Base-by-base conservation (phyloP, 2,888 invertebrate genomes). In the Balanococcus diminutus region DNA sequence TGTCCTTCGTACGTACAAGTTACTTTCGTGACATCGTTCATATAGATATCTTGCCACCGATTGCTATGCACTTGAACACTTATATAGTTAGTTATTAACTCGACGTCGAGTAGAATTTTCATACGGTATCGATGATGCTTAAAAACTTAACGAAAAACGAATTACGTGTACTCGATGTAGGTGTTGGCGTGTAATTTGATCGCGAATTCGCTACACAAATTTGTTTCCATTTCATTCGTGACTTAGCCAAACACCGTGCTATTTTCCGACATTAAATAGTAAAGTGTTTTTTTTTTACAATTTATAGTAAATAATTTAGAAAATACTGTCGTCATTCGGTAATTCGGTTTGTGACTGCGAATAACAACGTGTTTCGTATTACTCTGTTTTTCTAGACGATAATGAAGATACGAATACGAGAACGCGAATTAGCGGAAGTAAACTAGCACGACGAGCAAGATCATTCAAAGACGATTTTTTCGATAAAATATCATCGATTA, bases 391-490 rank as follows among this genome's bases (percentile, higher is more conserved):
- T 42, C 11, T 32, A 84, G 84, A 75, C 19, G 84, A 84, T 28
- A 42, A 39, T 31, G 46, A 31, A 42, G 36, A 81, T 82, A 72
- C 67, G 14, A 82, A 79, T 36, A 56, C 46, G 8, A 86, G 86
- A 16, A 87, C 88, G 88, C 91, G 94, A 90, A 25, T 82, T 31
- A 95, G 95, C 89, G 94, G 95, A 89, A 96, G 95, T 88, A 96
- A 96, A 91, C 92, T 96, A 91, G 96, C 96, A 87, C 92, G 96
- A 88, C 93, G 96, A 88, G 96, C 96, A 88, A 94, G 96, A 88
- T 96, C 96, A 88, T 96, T 97, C 91, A 97, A 96, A 91, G 96
- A 96, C 93, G 96, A 96, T 91, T 93, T 97, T 89, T 92, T 96
- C 90, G 96, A 96, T 90, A 96, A 96, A 91, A 93, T 96, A 90